phyloP scores from a whole-genome alignment of 2,797 vertebrate species.

The Rhinoraja longicauda region DNA sequence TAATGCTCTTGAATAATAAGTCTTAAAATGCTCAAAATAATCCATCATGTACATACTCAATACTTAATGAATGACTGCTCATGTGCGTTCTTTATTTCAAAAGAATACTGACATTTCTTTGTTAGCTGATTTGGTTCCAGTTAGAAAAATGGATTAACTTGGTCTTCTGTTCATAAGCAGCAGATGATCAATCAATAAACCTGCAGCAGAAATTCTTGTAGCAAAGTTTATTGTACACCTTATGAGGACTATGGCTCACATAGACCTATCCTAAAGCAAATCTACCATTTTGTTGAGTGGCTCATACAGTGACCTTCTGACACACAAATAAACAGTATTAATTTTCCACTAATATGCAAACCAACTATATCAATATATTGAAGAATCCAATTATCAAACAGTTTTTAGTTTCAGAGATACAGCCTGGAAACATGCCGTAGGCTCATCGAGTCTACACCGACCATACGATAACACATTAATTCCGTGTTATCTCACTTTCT shows the following conservation, averaged over 20 bases:
- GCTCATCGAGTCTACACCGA: too few relatives aligned
- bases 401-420: too few relatives aligned
- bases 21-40: neutral
- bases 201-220: neutral
- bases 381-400: neutral
- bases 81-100: neutral
- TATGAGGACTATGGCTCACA: neutral
- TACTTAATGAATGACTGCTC: neutral
- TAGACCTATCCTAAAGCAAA: neutral
- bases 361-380: neutral
- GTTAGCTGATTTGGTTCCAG: neutral
- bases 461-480: too few relatives aligned
- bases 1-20: neutral
- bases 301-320: neutral
- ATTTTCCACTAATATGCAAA: neutral
- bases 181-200: neutral
- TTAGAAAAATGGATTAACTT: neutral
- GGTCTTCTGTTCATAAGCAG: neutral
- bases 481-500: too few relatives aligned
- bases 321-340: neutral
- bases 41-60: neutral
- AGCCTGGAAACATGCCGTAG: too few relatives aligned
- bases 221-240: neutral
- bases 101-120: neutral
- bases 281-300: neutral